Evolutionary conservation across 2,113 vertebrate species (phyloP).

Genomic region (Hyla sarda): DNA sequence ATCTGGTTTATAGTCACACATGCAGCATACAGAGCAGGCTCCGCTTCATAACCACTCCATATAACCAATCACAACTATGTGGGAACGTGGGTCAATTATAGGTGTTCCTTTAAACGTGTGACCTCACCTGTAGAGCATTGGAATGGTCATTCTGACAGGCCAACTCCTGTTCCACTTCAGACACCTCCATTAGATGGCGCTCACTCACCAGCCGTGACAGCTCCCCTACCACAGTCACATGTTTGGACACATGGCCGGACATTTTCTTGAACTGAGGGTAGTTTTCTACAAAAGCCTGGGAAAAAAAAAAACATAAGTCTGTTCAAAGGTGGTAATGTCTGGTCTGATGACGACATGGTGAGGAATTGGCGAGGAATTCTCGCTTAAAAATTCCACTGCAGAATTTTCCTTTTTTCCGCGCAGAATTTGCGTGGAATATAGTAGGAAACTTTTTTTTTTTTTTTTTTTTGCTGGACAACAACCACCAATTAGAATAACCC

Average conservation of each 20-base stretch:
- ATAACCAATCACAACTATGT: too few species aligned
- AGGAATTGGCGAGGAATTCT: too few species aligned
- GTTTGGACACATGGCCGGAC: slow-evolving; percentile 95
- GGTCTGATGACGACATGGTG: too few species aligned
- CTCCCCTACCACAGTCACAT: slow-evolving; percentile 95
- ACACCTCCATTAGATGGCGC: slow-evolving; percentile 87
- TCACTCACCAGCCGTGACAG: slow-evolving; percentile 86
- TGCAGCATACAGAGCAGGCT: too few species aligned
- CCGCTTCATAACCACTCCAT: too few species aligned
- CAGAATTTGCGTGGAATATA: too few species aligned
- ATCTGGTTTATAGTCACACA: too few species aligned
- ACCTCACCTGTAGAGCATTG: slow-evolving; percentile 87
- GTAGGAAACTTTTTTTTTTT: too few species aligned
- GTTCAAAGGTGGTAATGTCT: not conserved
- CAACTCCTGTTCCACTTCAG: slow-evolving; percentile 93
- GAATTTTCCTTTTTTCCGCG: too few species aligned
- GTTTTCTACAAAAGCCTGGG: slow-evolving; percentile 94
- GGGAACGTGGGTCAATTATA: not conserved
- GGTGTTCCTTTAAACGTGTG: not conserved
- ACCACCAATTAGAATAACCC: too few species aligned
- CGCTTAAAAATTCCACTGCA: too few species aligned
- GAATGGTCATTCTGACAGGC: slow-evolving; percentile 95
- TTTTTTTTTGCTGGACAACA: too few species aligned
- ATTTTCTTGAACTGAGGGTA: slow-evolving; percentile 99
- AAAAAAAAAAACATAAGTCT: rapidly evolving